Conservation (phyloP, 2,888 invertebrate species). For the Caenorhabditis virilis region DNA sequence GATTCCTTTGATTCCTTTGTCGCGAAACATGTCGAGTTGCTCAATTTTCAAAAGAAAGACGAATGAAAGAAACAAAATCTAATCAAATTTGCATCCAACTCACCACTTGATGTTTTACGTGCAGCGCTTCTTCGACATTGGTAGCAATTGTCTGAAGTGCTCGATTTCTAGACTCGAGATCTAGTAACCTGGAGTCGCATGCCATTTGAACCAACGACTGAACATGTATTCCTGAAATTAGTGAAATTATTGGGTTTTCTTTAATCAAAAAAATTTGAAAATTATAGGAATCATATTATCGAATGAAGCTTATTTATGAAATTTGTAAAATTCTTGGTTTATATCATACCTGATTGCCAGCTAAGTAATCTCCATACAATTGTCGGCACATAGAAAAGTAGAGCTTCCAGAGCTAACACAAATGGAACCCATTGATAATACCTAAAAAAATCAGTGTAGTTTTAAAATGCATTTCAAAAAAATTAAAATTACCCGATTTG, state of each 20-base stretch:
- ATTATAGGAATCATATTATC: too few species aligned
- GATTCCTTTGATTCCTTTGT: too few species aligned
- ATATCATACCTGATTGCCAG: conserved; percentile 67
- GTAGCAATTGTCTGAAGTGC: conserved; percentile 68
- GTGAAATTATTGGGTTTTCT: not conserved
- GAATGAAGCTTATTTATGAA: too few species aligned
- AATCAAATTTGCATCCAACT: conserved; percentile 6
- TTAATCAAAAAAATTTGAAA: too few species aligned
- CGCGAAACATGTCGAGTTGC: conserved; percentile 2
- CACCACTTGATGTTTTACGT: conserved; percentile 68
- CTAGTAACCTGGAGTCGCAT: conserved; percentile 67
- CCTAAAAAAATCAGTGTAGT: conserved; percentile 23
- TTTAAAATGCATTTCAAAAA: not conserved
- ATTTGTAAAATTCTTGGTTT: too few species aligned
- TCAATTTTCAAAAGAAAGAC: not conserved
- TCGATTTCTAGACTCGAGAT: conserved; percentile 63
- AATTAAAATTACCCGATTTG: conserved; percentile 63
- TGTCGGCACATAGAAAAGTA: conserved; percentile 68
- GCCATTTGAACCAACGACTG: conserved; percentile 69
- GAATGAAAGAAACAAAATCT: not conserved
- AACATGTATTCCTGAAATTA: conserved; percentile 67
- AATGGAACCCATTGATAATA: conserved; percentile 67
- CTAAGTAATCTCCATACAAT: conserved; percentile 69
- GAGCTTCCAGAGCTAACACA: conserved; percentile 67
- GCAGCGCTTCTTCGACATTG: conserved; percentile 68